These are phyloP conservation scores for Disparrhopalites patrizii DNA, from an alignment of 2,888 invertebrate species.

Conservation along the genomic window DNA sequence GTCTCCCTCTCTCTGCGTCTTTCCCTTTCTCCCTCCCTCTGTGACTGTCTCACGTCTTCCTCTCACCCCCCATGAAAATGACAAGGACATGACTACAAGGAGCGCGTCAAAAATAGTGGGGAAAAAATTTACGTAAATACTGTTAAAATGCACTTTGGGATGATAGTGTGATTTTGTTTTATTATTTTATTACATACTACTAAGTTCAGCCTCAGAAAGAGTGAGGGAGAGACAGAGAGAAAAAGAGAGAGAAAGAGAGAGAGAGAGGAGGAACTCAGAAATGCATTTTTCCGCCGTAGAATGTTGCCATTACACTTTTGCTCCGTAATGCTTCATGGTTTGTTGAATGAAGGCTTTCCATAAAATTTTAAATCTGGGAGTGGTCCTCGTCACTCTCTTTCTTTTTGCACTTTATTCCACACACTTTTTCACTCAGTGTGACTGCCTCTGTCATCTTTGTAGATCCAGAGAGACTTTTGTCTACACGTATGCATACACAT, in stretches of 20 bases:
- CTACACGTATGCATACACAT: too few relatives aligned
- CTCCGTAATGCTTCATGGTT: conserved; percentile 26
- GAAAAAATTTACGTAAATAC: neutral
- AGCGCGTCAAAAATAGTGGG: neutral
- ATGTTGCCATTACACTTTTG: neutral
- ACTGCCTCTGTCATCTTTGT: too few relatives aligned
- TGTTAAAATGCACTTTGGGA: neutral
- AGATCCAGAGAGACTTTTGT: neutral
- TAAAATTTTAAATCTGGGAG: conserved; percentile 17
- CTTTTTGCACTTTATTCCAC: neutral
- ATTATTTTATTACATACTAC: neutral
- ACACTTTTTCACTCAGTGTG: too few relatives aligned
- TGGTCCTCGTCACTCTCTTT: neutral
- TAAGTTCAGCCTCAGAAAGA: neutral
- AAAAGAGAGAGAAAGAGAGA: too few relatives aligned
- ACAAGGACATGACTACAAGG: neutral
- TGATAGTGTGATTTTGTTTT: neutral
- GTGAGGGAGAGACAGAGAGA: neutral
- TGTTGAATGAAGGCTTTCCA: conserved; percentile 19
- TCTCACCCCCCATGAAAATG: neutral
- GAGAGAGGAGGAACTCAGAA: neutral
- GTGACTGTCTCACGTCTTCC: neutral
- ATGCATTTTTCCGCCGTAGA: neutral
- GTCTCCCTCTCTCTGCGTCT: neutral
- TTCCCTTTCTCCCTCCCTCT: neutral